Evolutionary conservation across 2,888 invertebrate species (phyloP).

Genomic region (Standfussiana lucernea): DNA sequence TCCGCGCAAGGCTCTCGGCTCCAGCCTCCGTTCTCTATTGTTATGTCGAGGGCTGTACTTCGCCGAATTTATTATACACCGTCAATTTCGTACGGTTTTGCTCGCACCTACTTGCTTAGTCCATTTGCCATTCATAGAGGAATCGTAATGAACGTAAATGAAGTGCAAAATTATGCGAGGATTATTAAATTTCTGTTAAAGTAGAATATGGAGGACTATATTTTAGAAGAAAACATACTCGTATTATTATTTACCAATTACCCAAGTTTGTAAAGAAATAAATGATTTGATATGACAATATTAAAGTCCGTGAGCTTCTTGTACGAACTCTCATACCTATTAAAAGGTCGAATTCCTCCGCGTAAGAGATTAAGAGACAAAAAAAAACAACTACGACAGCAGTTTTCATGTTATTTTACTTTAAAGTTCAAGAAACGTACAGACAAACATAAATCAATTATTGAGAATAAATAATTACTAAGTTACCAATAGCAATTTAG

Average conservation of each 20-base stretch:
- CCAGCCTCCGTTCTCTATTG: conserved; percentile 70
- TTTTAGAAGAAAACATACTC: too few species aligned
- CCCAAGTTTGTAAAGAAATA: too few species aligned
- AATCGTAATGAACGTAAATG: conserved; percentile 15
- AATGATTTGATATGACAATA: not conserved
- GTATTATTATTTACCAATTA: too few species aligned
- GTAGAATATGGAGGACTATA: too few species aligned
- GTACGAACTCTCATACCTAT: not conserved
- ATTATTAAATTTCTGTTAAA: not conserved
- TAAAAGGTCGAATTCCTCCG: not conserved
- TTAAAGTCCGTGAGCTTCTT: not conserved
- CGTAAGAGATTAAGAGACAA: too few species aligned
- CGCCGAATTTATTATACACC: conserved; percentile 56
- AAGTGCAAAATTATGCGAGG: conserved; percentile 18
- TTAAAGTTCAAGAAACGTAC: conserved; percentile 1
- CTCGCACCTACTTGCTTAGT: conserved; percentile 2
- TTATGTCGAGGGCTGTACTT: conserved; percentile 69
- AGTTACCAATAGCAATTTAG: conserved; percentile 44
- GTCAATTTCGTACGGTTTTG: conserved; percentile 28
- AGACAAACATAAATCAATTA: conserved; percentile 43
- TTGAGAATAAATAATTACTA: conserved; percentile 34
- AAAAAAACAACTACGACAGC: not conserved
- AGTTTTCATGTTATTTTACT: not conserved
- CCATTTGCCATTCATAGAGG: conserved; percentile 1
- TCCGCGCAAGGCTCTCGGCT: conserved; percentile 73